A percentile compares a stretch with the other conserved stretches of the same genome.
These are phyloP conservation scores for Cisticola juncidis DNA, from an alignment of 2,113 vertebrate species.

Conservation along the genomic window DNA sequence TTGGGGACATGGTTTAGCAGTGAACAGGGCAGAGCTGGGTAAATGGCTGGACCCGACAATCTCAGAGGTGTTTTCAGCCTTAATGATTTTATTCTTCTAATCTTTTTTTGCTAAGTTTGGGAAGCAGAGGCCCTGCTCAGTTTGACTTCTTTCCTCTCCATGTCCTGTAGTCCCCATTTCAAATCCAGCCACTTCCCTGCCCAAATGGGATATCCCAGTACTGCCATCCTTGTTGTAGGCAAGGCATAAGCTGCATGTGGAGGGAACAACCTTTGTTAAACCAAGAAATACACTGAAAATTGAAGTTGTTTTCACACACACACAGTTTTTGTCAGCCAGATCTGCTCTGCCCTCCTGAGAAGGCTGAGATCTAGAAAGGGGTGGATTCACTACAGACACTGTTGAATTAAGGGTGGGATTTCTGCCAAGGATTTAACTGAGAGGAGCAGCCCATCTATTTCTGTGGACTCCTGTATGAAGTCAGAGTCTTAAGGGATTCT, in stretches of 20 bases:
- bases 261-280: not conserved
- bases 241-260: not conserved
- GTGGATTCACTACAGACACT: not conserved
- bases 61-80: not conserved
- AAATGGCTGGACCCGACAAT: accelerated
- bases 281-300: not conserved
- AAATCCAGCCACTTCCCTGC: not conserved
- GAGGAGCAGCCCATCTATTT: conserved; percentile 34
- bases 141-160: not conserved
- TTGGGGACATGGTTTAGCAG: not conserved
- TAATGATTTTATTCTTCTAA: not conserved
- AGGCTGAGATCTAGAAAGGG: not conserved
- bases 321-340: not conserved
- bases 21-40: not conserved
- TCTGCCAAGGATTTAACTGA: not conserved
- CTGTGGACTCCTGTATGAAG: not conserved
- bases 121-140: not conserved
- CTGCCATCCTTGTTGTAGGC: not conserved
- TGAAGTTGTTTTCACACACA: not conserved
- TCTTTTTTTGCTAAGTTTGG: not conserved
- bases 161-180: not conserved
- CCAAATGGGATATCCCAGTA: not conserved
- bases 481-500: not conserved
- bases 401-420: not conserved
- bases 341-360: not conserved